Conservation (phyloP, 1,140 invertebrate species). For the Anadara kagoshimensis region DNA sequence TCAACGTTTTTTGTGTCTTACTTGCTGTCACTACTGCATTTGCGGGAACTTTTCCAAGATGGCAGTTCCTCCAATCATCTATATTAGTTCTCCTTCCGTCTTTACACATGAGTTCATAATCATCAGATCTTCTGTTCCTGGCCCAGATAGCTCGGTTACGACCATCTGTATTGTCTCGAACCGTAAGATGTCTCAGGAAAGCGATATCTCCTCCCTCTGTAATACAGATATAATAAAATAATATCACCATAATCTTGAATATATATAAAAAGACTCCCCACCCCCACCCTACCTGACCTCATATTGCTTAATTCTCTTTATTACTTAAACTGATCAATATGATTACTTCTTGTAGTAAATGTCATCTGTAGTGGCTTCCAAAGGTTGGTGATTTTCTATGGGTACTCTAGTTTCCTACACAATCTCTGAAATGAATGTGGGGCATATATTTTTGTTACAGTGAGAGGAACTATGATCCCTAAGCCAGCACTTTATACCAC, state of each 20-base stretch:
- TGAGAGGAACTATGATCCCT: too few relatives aligned
- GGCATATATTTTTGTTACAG: too few relatives aligned
- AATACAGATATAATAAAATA: conserved; percentile 18
- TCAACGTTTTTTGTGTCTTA: conserved; percentile 64
- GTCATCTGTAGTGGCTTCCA: too few relatives aligned
- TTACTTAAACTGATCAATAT: too few relatives aligned
- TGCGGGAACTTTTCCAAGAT: conserved; percentile 91
- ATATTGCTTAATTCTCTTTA: not conserved
- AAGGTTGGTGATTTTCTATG: too few relatives aligned
- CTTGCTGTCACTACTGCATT: conserved; percentile 93
- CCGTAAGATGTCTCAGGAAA: conserved; percentile 95
- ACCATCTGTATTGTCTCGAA: conserved; percentile 92
- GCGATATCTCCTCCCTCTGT: conserved; percentile 88
- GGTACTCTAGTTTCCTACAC: too few relatives aligned
- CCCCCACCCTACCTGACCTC: too few relatives aligned
- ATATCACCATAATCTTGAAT: not conserved
- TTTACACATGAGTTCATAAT: conserved; percentile 94
- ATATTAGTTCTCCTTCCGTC: conserved; percentile 86
- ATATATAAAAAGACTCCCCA: not conserved
- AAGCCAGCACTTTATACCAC: too few relatives aligned
- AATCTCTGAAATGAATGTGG: too few relatives aligned
- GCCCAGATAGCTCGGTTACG: conserved; percentile 93
- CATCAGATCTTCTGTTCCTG: conserved; percentile 88
- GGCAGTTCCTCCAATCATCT: conserved; percentile 88
- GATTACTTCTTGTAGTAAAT: too few relatives aligned